phyloP scores from a whole-genome alignment of 2,797 vertebrate species.

The Tenualosa thibaudeaui region DNA sequence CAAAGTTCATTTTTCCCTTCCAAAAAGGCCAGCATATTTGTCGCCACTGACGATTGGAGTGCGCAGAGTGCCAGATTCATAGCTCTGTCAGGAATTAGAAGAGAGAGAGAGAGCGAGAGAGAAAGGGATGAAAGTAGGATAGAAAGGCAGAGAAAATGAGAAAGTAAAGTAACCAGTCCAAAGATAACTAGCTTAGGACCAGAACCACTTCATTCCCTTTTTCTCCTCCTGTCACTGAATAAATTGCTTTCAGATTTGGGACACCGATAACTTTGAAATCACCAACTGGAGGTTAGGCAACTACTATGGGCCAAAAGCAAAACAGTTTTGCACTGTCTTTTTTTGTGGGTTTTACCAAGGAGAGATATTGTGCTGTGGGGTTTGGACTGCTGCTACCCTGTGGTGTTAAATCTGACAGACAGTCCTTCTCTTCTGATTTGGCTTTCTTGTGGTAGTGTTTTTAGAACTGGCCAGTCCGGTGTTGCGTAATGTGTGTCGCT shows the following conservation, averaged over 20 bases:
- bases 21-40: slow-evolving; percentile 43
- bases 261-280: neutral
- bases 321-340: slow-evolving; percentile 7
- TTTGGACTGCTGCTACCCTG: slow-evolving; percentile 30
- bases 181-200: neutral
- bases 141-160: slow-evolving; percentile 31
- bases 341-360: slow-evolving; percentile 40
- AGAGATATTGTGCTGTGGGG: slow-evolving; percentile 50
- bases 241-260: slow-evolving; percentile 12
- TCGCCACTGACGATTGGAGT: slow-evolving; percentile 66
- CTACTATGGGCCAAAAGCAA: neutral
- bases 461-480: slow-evolving; percentile 28
- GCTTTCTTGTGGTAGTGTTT: neutral
- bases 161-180: neutral
- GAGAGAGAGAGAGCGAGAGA: neutral
- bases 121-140: neutral
- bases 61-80: slow-evolving; percentile 51
- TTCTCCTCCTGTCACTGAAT: neutral
- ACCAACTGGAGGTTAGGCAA: neutral
- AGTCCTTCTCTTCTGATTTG: neutral
- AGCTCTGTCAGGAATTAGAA: neutral
- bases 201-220: neutral
- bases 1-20: slow-evolving; percentile 66
- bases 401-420: slow-evolving; percentile 18
- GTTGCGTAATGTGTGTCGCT: slow-evolving; percentile 33